Base-by-base conservation (phyloP, 2,888 invertebrate genomes). In the Andricus quercusramuli region DNA sequence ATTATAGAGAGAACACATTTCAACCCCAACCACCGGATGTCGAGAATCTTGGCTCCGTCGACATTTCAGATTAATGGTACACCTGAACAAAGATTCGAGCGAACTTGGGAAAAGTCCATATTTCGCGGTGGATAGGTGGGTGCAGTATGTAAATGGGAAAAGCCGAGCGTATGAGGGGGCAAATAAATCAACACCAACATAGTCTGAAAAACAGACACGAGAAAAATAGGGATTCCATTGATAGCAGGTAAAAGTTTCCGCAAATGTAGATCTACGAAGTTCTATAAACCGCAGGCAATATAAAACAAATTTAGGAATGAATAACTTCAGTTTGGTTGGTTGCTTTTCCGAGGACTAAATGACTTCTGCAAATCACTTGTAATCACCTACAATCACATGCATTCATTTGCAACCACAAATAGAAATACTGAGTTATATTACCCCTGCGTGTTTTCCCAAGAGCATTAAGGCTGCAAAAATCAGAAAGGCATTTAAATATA, bases 111-210 rank as follows among this genome's bases (percentile, higher is more conserved):
- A 83, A 80, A 83, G 81, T 83, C 81, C 83, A 82, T 82, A 84
- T 84, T 82, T 81, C 65, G 77, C 80, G 79, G 80, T 70, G 79
- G 79, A 82, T 82, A 81, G 78, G 79, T 78, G 76, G 79, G 77
- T 37, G 76, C 59, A 56, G 67, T 82, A 83, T 84, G 84, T 85
- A 85, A 86, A 85, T 86, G 81, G 85, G 41, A 81, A 83, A 86
- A 85, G 80, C 83, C 80, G 80, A 74, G 84, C 78, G 80, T 80
- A 83, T 83, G 85, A 85, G 82, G 80, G 85, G 84, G 84, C 83
- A 82, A 85, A 87, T 86, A 86, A 87, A 85, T 87, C 87, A 87
- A 85, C 82, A 83, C 82, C 81, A 81, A 20, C 5, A 65, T 4
- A 65, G 65, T 20, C 20, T 37, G 66, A 67, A 67, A 32, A 37